phyloP scores from a whole-genome alignment of 2,797 vertebrate genomes.

The Dromococcyx pavoninus region DNA sequence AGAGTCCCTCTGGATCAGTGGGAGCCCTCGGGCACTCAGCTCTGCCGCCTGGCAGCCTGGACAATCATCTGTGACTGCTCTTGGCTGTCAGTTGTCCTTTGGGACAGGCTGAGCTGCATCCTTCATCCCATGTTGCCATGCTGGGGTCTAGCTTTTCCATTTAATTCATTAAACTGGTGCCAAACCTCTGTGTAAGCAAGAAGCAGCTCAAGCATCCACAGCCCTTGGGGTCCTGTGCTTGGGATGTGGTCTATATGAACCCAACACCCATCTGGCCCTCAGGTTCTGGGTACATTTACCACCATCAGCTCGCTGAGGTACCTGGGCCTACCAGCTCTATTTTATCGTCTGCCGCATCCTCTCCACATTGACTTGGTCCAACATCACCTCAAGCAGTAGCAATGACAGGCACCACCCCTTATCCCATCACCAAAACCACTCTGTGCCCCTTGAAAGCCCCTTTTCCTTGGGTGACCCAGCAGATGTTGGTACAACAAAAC shows the following conservation, averaged over 20 bases:
- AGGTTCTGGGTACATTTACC: not conserved
- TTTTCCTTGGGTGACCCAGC: fast-evolving
- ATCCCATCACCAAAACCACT: not conserved
- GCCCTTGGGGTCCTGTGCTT: fast-evolving
- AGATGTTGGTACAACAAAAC: fast-evolving
- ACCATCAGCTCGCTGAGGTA: not conserved
- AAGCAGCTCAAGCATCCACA: no score
- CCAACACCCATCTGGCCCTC: not conserved
- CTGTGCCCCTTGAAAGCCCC: not conserved
- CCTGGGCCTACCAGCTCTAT: not conserved
- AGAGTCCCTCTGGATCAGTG: fast-evolving
- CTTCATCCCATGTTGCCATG: fast-evolving
- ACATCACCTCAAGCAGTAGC: not conserved
- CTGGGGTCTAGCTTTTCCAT: not conserved
- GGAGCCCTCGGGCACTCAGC: not conserved
- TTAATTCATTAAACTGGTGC: not conserved
- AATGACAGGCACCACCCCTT: fast-evolving
- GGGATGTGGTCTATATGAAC: not conserved
- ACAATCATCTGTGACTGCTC: fast-evolving
- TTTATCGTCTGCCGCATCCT: not conserved
- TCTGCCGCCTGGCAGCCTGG: not conserved
- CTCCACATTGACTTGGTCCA: not conserved
- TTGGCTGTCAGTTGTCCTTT: not conserved
- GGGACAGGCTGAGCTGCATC: not conserved
- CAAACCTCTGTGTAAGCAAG: not conserved